phyloP scores from a whole-genome alignment of 2,797 vertebrate species.

The Arvicola amphibius region DNA sequence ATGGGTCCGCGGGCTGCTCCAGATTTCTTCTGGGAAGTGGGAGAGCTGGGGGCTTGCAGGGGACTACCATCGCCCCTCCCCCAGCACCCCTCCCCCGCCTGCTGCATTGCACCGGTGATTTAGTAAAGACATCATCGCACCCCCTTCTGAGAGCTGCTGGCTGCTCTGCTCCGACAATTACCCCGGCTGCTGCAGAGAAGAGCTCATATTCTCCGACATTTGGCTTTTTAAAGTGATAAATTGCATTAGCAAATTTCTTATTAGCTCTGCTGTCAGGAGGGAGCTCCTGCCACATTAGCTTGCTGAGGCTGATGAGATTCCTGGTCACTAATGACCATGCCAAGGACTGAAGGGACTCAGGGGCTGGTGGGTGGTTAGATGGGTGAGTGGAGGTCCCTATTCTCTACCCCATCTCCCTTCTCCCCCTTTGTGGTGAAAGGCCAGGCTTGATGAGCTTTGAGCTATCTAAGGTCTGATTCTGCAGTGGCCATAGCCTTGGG shows the following conservation, averaged over 20 bases:
- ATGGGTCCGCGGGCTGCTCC: neutral
- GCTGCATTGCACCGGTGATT: constrained; percentile 90
- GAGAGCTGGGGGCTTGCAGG: neutral
- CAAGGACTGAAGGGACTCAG: constrained; percentile 54
- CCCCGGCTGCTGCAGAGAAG: constrained; percentile 86
- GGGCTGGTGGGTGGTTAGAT: neutral
- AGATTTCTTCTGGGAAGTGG: neutral
- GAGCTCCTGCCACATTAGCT: constrained; percentile 72
- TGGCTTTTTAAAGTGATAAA: constrained; percentile 88
- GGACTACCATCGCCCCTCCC: constrained; percentile 60
- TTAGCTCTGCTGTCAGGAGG: constrained; percentile 87
- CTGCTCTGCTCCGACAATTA: constrained; percentile 87
- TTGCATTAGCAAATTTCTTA: constrained; percentile 87
- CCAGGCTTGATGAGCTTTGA: neutral
- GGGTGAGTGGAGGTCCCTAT: neutral
- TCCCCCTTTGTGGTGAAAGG: neutral
- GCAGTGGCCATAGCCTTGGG: neutral
- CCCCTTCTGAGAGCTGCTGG: constrained; percentile 85
- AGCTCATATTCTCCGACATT: constrained; percentile 79
- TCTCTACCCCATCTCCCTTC: neutral
- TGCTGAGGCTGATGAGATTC: constrained; percentile 65
- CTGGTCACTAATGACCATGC: constrained; percentile 67
- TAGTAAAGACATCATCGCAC: constrained; percentile 87
- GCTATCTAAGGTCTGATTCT: constrained; percentile 19
- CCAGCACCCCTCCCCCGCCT: constrained; percentile 79